Conservation (phyloP, 2,113 vertebrate species). For the Crypturellus undulatus region DNA sequence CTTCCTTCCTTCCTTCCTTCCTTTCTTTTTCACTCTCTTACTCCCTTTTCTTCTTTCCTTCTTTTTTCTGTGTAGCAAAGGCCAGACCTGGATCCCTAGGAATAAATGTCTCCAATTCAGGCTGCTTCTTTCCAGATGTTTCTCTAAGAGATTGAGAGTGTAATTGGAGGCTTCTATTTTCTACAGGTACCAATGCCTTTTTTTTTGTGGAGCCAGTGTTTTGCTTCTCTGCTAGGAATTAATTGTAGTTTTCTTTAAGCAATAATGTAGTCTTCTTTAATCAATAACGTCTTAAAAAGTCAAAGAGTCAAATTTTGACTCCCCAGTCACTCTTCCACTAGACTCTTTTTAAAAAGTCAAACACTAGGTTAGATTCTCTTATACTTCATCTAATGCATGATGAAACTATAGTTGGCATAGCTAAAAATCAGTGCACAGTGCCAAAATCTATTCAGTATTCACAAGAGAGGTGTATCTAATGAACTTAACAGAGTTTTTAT, state of each 20-base stretch:
- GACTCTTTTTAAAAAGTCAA: not conserved
- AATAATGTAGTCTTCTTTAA: not conserved
- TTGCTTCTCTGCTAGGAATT: not conserved
- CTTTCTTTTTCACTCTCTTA: not conserved
- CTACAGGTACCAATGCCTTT: not conserved
- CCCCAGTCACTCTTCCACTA: not conserved
- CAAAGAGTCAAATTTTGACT: not conserved
- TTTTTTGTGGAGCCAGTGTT: not conserved
- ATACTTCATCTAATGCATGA: not conserved
- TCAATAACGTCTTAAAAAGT: accelerated
- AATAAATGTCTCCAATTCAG: not conserved
- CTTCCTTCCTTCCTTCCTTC: not conserved
- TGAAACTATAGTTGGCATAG: not conserved
- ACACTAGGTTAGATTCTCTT: not conserved
- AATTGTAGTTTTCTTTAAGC: not conserved
- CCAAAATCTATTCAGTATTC: not conserved
- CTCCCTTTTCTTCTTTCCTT: no score
- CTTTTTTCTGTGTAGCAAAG: not conserved
- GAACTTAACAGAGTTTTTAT: not conserved
- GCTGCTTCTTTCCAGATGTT: not conserved
- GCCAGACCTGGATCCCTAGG: not conserved
- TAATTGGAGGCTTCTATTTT: not conserved
- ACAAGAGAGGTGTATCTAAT: not conserved
- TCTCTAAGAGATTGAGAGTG: not conserved
- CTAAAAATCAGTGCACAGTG: not conserved